A percentile compares a stretch with the other conserved stretches of the same genome.
phyloP scores from a whole-genome alignment of 2,888 invertebrate species.

The Hyposoter didymator region DNA sequence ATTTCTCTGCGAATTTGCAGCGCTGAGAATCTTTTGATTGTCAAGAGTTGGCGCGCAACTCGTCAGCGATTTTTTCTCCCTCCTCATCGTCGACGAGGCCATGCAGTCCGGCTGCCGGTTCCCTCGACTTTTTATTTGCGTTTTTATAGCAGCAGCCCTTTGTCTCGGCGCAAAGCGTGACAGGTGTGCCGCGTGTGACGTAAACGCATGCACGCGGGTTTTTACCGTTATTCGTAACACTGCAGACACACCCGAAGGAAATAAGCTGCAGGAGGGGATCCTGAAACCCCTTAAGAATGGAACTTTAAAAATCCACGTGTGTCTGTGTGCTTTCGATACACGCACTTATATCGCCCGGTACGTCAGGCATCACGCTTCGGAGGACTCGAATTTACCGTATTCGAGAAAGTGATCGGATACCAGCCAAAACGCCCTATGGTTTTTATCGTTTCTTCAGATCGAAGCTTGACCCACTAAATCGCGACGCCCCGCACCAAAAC shows the following conservation, averaged over 20 bases:
- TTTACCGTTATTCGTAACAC: conserved; percentile 77
- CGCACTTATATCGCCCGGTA: conserved; percentile 4
- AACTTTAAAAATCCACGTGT: conserved; percentile 27
- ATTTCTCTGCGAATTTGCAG: neutral
- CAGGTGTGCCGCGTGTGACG: conserved; percentile 80
- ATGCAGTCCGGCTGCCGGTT: conserved; percentile 8
- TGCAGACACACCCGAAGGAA: conserved; percentile 5
- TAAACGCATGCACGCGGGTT: conserved; percentile 70
- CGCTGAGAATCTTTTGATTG: neutral
- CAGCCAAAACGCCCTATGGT: neutral
- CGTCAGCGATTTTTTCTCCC: neutral
- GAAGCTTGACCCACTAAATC: conserved; percentile 12
- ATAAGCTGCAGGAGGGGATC: conserved; percentile 33
- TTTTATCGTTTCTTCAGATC: conserved; percentile 10
- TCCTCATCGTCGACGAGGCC: neutral
- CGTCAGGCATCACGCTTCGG: conserved; percentile 54
- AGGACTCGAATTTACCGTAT: conserved; percentile 54
- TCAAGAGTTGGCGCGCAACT: neutral
- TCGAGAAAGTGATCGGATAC: conserved; percentile 66
- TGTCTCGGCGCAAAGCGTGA: conserved; percentile 74
- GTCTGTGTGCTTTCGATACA: neutral
- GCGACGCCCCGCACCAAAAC: neutral
- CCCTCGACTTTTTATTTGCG: conserved; percentile 27
- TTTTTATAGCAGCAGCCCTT: conserved; percentile 75
- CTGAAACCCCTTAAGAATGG: conserved; percentile 77